Evolutionary conservation across 2,797 vertebrate species (phyloP), one percentile per base, ranked within the genome.

Genomic region (Intellagama lesueurii): DNA sequence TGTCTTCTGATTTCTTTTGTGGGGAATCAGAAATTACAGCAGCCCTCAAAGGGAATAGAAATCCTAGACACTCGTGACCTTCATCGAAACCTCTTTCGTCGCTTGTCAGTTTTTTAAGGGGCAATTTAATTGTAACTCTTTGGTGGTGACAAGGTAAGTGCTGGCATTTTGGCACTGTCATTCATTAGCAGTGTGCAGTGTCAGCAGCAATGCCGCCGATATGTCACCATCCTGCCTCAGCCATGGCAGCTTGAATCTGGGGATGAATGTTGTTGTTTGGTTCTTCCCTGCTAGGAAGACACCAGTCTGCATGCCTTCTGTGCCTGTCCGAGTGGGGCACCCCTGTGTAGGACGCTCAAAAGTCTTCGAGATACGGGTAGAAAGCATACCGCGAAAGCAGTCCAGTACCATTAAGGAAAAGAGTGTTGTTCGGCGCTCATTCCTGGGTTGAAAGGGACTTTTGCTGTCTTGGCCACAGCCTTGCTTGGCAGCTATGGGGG

Each of bases 21-120:
- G 96, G 94, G 92, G 93, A 96, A 95, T 94, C 92, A 95, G 91
- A 95, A 96, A 94, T 93, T 95, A 95, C 93, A 95, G 93, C 92
- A 90, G 83, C 87, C 91, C 94, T 95, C 94, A 94, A 94, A 95
- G 94, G 87, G 95, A 96, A 94, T 91, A 96, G 95, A 92, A 96
- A 96, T 94, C 95, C 89, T 94, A 97, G 95, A 93, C 95, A 96
- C 94, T 94, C 85, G 75, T 98, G 98, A 98, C 98, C 98, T 96
- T 97, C 94, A 95, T 96, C 95, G 97, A 97, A 97, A 97, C 97
- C 97, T 96, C 97, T 98, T 98, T 98, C 98, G 97, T 98, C 97
- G 95, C 95, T 95, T 96, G 95, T 96, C 96, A 96, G 92, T 95
- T 95, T 93, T 96, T 96, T 96, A 96, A 95, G 95, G 95, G 94